These are phyloP conservation scores for Strongylocentrotus purpuratus DNA, from an alignment of 35 echinoderm and acorn worm genomes.

Conservation along the genomic window DNA sequence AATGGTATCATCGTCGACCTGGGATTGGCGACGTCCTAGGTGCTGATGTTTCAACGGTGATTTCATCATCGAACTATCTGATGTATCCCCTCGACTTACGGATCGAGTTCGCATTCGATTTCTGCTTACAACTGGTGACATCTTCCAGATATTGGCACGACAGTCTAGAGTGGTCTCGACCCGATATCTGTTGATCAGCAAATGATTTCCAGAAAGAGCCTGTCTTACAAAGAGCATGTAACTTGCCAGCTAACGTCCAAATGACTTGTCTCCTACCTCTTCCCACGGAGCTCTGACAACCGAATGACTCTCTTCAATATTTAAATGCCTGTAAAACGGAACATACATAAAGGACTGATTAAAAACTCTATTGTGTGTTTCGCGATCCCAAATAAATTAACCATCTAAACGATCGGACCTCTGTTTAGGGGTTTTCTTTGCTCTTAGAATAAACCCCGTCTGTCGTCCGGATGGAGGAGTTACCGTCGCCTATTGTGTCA, in stretches of 20 bases:
- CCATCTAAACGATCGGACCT: neutral
- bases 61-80: neutral
- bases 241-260: neutral
- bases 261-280: neutral
- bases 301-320: neutral
- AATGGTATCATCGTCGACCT: neutral
- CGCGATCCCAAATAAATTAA: neutral
- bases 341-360: neutral
- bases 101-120: neutral
- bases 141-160: neutral
- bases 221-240: neutral
- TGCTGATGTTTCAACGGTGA: neutral
- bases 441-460: neutral
- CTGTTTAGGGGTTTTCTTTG: neutral
- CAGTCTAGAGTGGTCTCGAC: neutral
- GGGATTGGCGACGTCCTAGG: neutral
- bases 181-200: neutral
- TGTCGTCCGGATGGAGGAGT: neutral
- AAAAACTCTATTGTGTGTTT: neutral
- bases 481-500: neutral
- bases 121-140: neutral
- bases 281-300: neutral
- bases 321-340: neutral
- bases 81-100: neutral
- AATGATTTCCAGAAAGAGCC: neutral